Base-by-base conservation (phyloP, 2,113 vertebrate genomes). In the Sinocyclocheilus anophthalmus region DNA sequence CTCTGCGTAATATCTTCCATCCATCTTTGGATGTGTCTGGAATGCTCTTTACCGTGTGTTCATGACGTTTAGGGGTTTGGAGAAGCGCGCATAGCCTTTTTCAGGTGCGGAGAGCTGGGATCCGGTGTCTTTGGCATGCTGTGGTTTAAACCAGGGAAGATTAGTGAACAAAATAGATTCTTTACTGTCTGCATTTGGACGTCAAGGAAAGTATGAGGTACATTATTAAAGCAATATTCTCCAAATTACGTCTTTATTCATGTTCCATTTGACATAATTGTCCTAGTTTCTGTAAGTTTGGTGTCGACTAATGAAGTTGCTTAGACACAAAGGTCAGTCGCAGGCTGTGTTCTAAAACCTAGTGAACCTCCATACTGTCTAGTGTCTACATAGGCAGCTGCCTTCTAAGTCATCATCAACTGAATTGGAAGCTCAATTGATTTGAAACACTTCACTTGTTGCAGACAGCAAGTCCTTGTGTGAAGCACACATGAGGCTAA, bases 1-100 rank as follows among this genome's bases (percentile, higher is more conserved):
- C 59, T 48, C 13, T 48, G 37, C 3, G 39, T 81, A 81, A 81
- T 65, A 48, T 81, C 59, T 65, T 63, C 78, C 59, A 42, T 45
- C 22, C n/a, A 5, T 81, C n/a, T 26, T 67, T 48, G 39, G 14
- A 48, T 7, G 59, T 81, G 59, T 67, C 79, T 30, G 79, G 79
- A 24, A 16, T 59, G 22, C 30, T 80, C 78, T 42, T 42, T 10
- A 42, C 42, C 11, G n/a, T 45, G 39, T 48, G n/a, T 48, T 9
- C 22, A 39, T 18, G 20, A 37, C 1, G 55, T 79, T 39, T 16
- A 81, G 9, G 79, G 37, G 13, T 48, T 63, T 33, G 48, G 16
- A 70, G 67, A 37, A 70, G 67, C 30, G 14, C 5, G 2, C 16
- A 7, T 70, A 16, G 65, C 18, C 8, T 33, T 22, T 73, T 73